Percentiles rank a stretch among this genome's conserved stretches.
These are phyloP conservation scores for Cherax destructor DNA, from an alignment of 1,140 invertebrate species.

Conservation along the genomic window DNA sequence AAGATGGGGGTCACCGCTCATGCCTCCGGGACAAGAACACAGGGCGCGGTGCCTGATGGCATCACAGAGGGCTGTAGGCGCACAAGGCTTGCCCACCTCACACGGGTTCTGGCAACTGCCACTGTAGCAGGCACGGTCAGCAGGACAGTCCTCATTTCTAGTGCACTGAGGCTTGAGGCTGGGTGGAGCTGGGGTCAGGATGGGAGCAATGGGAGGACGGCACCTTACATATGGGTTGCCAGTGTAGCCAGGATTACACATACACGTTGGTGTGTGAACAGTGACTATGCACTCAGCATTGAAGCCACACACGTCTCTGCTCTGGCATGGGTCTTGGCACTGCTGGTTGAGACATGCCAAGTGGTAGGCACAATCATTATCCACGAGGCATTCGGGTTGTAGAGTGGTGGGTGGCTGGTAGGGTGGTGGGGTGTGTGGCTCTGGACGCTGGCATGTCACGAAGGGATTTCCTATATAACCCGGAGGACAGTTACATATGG, in stretches of 20 bases:
- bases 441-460: constrained; percentile 63
- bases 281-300: constrained; percentile 86
- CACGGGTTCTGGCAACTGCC: constrained; percentile 73
- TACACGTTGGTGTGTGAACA: constrained; percentile 87
- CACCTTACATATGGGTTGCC: constrained; percentile 93
- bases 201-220: constrained; percentile 76
- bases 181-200: constrained; percentile 84
- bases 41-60: constrained; percentile 61
- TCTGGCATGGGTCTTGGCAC: constrained; percentile 80
- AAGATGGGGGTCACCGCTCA: constrained; percentile 70
- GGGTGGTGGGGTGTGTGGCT: constrained; percentile 83
- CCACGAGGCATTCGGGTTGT: constrained; percentile 77
- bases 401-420: constrained; percentile 81
- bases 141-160: constrained; percentile 73
- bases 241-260: constrained; percentile 87
- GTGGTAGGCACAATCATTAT: constrained; percentile 74
- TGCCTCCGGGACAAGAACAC: constrained; percentile 69
- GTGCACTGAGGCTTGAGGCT: constrained; percentile 75
- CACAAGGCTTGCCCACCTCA: constrained; percentile 67
- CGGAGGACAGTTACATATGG: constrained; percentile 78
- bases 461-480: constrained; percentile 74
- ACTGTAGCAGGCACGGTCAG: constrained; percentile 73
- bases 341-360: constrained; percentile 77
- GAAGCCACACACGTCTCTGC: constrained; percentile 80
- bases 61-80: constrained; percentile 69